Conservation (phyloP, 2,888 invertebrate species). For the Drosophila leonis region DNA sequence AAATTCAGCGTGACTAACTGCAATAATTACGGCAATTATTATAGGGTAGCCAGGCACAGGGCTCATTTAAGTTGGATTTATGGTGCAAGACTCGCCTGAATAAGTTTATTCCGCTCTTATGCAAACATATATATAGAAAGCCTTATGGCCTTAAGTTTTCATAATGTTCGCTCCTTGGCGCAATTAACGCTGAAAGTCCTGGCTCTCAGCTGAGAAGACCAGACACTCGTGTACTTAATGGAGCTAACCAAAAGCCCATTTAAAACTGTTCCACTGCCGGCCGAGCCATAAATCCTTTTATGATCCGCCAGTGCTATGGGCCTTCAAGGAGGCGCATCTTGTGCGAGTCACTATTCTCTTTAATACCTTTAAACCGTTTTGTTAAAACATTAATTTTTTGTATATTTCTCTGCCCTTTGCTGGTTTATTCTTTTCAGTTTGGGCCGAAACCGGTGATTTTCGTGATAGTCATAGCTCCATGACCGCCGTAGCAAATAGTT, state of each 20-base stretch:
- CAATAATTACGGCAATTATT: constrained; percentile 59
- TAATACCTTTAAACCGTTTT: constrained; percentile 46
- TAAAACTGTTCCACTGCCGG: constrained; percentile 38
- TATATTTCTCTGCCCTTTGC: constrained; percentile 68
- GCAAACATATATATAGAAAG: neutral
- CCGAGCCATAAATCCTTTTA: constrained; percentile 84
- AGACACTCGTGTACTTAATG: constrained; percentile 64
- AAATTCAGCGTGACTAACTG: constrained; percentile 70
- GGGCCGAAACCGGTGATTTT: constrained; percentile 95
- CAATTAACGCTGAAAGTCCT: constrained; percentile 60
- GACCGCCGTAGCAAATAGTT: constrained; percentile 88
- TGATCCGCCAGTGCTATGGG: constrained; percentile 81
- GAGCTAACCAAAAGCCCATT: constrained; percentile 78
- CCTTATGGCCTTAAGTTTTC: constrained; percentile 30
- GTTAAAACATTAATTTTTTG: constrained; percentile 83
- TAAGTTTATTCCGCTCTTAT: constrained; percentile 1
- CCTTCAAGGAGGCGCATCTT: constrained; percentile 71
- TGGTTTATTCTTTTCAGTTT: constrained; percentile 89
- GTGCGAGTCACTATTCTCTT: constrained; percentile 13
- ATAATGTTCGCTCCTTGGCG: constrained; percentile 32
- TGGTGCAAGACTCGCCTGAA: constrained; percentile 14
- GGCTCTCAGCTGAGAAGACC: constrained; percentile 28
- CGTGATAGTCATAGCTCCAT: constrained; percentile 92
- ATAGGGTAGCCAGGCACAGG: constrained; percentile 32
- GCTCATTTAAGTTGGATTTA: constrained; percentile 60